A percentile compares a stretch with the other conserved stretches of the same genome.
phyloP scores from a whole-genome alignment of 1,140 invertebrate species.

The fruit fly (Drosophila melanogaster) region DNA sequence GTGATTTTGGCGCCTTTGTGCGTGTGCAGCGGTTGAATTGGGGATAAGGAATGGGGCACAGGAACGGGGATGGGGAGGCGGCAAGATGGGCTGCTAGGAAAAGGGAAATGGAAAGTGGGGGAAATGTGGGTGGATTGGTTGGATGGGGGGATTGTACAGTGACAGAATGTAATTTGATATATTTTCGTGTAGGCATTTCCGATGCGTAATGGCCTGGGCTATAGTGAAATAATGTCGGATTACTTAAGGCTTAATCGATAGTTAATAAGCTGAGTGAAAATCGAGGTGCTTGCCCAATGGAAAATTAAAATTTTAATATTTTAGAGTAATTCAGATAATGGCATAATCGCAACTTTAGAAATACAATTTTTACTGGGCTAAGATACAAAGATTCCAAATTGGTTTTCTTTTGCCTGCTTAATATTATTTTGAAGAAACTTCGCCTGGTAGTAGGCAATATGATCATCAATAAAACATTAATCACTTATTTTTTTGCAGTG shows the following conservation, averaged over 20 bases:
- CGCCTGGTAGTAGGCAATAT: no score
- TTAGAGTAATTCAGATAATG: no score
- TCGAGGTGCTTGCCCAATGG: no score
- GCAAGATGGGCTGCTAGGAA: conserved; percentile 7
- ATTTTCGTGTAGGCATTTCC: conserved; percentile 27
- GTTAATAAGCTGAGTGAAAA: background rate
- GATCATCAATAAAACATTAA: no score
- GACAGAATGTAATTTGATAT: conserved; percentile 48
- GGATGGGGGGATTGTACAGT: conserved; percentile 29
- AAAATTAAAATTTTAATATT: no score
- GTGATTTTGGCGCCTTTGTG: conserved; percentile 82
- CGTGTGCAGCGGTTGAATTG: conserved; percentile 64
- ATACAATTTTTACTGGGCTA: no score
- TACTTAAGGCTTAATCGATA: conserved; percentile 1
- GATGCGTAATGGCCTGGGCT: conserved; percentile 22
- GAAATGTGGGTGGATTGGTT: no score
- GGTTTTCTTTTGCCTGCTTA: no score
- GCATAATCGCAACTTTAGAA: no score
- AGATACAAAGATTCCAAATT: no score
- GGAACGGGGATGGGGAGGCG: background rate
- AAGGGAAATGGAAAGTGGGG: background rate
- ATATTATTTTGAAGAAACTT: no score
- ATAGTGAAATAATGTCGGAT: conserved; percentile 7
- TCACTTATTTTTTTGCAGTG: conserved; percentile 15
- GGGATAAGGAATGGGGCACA: background rate